Percentiles rank a stretch among this genome's conserved stretches.
Conservation (phyloP, 2,113 vertebrate genomes). For the human region DNA sequence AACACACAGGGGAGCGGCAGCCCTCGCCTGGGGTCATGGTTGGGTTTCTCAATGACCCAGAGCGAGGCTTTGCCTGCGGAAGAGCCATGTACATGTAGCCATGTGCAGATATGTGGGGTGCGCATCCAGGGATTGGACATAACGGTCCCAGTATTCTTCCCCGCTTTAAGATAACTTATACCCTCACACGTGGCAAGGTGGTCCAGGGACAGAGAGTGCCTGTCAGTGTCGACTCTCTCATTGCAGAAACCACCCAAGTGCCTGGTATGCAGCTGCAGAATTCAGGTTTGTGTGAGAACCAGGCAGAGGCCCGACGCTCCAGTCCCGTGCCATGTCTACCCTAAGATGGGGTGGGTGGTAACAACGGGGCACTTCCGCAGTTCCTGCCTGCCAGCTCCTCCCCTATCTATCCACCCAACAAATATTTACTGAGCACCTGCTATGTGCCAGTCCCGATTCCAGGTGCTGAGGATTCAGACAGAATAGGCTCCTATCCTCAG, state of each 20-base stretch:
- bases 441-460: neutral
- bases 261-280: neutral
- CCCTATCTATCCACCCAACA: neutral
- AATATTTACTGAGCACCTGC: neutral
- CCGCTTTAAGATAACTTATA: accelerated
- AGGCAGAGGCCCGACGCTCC: neutral
- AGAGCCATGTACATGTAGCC: neutral
- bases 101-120: neutral
- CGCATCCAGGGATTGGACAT: neutral
- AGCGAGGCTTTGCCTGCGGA: neutral
- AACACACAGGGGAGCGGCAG: no score
- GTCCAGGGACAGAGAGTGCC: neutral
- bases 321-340: neutral
- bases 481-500: neutral
- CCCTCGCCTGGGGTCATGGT: neutral
- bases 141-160: neutral
- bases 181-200: neutral
- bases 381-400: neutral
- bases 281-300: neutral
- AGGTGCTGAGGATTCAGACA: neutral
- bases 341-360: accelerated
- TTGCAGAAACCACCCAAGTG: neutral
- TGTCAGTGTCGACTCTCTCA: neutral
- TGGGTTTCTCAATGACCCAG: neutral
- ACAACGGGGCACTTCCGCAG: neutral